Evolutionary conservation across 2,888 invertebrate species (phyloP), one percentile per base, ranked within the genome.

Genomic region (Leptinotarsa juncta): DNA sequence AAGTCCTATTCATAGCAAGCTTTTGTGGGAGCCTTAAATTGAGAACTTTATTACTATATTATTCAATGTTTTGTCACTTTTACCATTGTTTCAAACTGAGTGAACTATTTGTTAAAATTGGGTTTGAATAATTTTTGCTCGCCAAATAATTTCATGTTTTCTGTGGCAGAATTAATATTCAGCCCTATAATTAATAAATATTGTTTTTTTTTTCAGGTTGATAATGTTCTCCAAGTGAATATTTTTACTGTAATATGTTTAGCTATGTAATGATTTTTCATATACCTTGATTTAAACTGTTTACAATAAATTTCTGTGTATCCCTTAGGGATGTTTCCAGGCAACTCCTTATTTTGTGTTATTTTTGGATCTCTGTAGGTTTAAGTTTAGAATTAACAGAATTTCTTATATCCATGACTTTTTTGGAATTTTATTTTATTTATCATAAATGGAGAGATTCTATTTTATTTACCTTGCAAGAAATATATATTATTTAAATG

Each of bases 171-270:
- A 42, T 42, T 0, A 42, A 42, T 42, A 42, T 10, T 10, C 42
- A 42, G 12, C 12, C 42, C 2, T 51, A 16, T 16, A 51, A 15
- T 51, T 42, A 42, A n/a, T n/a, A 12, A 20, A 49, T 66, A 50
- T 68, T 23, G 49, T 71, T 68, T 53, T 48, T 26, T 62, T 81
- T 92, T 91, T 68, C 92, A 95, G 95, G 87, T 91, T 95, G 85
- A 93, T 95, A 86, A 95, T 95, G 94, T 95, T 95, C 90, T 90
- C 94, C 89, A 76, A 76, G 50, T 75, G 65, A 73, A 72, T 70
- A 42, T 68, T 70, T 73, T 72, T 71, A 67, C 73, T 50, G 68
- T 70, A 73, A 73, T 69, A 57, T 68, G 57, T 49, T 76, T 70
- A 75, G 68, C 32, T 57, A 66, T 67, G 68, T 70, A 67, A 72